A percentile compares a stretch with the other conserved stretches of the same genome.
phyloP scores from a whole-genome alignment of 2,797 vertebrate genomes.

The Potorous gilbertii region DNA sequence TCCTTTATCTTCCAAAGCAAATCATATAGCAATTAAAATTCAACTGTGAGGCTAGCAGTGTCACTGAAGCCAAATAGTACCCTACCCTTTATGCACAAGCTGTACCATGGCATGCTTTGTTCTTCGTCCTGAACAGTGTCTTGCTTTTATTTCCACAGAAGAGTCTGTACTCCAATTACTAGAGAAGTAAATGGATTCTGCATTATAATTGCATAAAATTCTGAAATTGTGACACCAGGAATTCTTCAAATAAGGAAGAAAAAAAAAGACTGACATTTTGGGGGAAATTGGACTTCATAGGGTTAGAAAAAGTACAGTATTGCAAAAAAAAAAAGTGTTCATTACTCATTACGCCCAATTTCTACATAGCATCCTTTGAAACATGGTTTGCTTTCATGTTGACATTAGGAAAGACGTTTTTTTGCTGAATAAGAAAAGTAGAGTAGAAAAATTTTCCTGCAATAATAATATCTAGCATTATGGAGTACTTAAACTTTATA shows the following conservation, averaged over 20 bases:
- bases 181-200: conserved; percentile 73
- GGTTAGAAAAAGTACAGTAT: conserved; percentile 17
- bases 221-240: conserved; percentile 62
- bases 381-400: too few species aligned
- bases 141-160: conserved; percentile 58
- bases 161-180: conserved; percentile 67
- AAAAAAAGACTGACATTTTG: conserved; percentile 57
- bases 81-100: conserved; percentile 19
- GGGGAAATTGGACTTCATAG: conserved; percentile 57
- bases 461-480: too few species aligned
- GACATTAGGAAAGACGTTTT: too few species aligned
- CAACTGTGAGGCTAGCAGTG: conserved; percentile 32
- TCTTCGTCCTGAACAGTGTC: conserved; percentile 62
- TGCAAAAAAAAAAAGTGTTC: not conserved
- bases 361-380: too few species aligned
- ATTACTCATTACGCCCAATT: too few species aligned
- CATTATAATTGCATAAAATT: conserved; percentile 66
- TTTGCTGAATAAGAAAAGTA: too few species aligned
- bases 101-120: conserved; percentile 45
- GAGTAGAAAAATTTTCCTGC: too few species aligned
- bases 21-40: conserved; percentile 77
- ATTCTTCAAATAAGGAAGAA: conserved; percentile 70
- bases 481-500: too few species aligned
- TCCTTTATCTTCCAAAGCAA: conserved; percentile 60
- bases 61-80: conserved; percentile 53